Evolutionary conservation across 2,113 vertebrate species (phyloP).

Genomic region (Myrmophylax atrothorax): DNA sequence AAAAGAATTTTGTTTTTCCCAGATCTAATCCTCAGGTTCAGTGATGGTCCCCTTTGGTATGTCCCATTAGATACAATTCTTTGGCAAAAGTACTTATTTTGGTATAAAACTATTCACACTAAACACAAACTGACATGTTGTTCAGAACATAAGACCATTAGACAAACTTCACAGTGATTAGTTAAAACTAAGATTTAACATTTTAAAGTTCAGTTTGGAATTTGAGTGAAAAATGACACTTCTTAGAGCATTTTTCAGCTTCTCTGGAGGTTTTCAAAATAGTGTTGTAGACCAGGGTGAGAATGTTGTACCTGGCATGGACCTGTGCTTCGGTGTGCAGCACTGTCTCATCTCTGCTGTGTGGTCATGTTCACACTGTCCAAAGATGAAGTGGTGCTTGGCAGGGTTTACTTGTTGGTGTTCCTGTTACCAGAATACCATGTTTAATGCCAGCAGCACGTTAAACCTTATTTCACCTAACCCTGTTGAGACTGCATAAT

Average conservation of each 20-base stretch:
- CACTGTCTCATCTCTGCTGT: background rate
- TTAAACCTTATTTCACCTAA: background rate
- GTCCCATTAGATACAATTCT: constrained; percentile 66
- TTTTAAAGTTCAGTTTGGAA: background rate
- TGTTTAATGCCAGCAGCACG: background rate
- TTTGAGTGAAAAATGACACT: background rate
- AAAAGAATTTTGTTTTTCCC: constrained; percentile 75
- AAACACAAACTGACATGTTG: constrained; percentile 43
- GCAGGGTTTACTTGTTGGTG: background rate
- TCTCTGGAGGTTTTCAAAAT: background rate
- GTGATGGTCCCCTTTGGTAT: constrained; percentile 55
- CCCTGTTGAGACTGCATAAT: background rate
- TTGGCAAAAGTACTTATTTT: constrained; percentile 51
- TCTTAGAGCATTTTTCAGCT: background rate
- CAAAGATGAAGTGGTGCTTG: background rate
- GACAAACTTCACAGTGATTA: constrained; percentile 1
- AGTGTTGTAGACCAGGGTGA: background rate
- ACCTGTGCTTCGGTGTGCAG: background rate
- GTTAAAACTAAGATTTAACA: background rate
- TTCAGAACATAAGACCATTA: background rate
- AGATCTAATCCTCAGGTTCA: constrained; percentile 62
- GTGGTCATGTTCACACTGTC: background rate
- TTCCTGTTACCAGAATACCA: background rate
- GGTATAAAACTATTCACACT: constrained; percentile 54
- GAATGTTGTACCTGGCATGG: background rate